These are phyloP conservation scores for Balaeniceps rex DNA, from an alignment of 2,113 vertebrate species.

Conservation along the genomic window DNA sequence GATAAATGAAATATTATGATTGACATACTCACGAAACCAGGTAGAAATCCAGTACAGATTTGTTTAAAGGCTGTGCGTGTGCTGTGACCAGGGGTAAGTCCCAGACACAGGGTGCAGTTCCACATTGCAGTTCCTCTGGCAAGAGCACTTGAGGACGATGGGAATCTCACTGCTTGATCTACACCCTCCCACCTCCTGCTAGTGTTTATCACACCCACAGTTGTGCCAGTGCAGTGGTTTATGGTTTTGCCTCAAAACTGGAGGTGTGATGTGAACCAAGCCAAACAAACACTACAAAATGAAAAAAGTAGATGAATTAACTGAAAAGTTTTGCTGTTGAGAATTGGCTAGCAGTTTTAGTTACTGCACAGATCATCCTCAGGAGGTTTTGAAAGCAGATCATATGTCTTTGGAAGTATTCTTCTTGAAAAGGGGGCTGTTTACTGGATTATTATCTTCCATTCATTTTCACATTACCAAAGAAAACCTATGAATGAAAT, in stretches of 20 bases:
- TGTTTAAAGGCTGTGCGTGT: neutral
- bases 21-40: neutral
- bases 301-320: neutral
- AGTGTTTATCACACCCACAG: conserved; percentile 24
- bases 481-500: neutral
- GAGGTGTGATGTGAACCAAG: conserved; percentile 18
- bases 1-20: neutral
- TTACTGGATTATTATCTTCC: neutral
- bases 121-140: neutral
- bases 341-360: neutral
- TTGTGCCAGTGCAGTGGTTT: conserved; percentile 6
- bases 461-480: neutral
- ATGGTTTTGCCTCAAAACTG: neutral
- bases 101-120: neutral
- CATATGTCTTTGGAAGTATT: neutral
- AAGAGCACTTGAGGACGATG: neutral
- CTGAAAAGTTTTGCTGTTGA: neutral
- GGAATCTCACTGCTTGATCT: conserved; percentile 12
- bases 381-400: neutral
- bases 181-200: neutral
- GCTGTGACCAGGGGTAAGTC: neutral
- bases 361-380: neutral
- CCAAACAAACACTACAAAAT: neutral
- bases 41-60: neutral
- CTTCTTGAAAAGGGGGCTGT: neutral